A percentile compares a stretch with the other conserved stretches of the same genome.
These are phyloP conservation scores for Sula dactylatra DNA, from an alignment of 2,113 vertebrate species.

Conservation along the genomic window DNA sequence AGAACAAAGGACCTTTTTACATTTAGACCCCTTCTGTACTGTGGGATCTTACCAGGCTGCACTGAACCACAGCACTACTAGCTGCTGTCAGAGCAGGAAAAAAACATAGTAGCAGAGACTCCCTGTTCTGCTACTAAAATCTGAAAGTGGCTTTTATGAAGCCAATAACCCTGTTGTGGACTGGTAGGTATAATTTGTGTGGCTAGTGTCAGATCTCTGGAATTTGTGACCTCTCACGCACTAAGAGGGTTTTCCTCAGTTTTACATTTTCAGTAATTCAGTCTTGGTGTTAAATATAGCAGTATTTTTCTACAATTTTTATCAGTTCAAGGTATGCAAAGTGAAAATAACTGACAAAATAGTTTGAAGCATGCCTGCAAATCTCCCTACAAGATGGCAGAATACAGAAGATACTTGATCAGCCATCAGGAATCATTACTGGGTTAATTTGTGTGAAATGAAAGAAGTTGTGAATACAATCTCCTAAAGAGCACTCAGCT, in stretches of 20 bases:
- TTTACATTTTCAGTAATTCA: background rate
- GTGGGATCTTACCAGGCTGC: background rate
- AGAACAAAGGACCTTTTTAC: background rate
- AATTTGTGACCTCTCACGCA: background rate
- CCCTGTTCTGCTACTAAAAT: background rate
- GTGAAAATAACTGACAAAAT: background rate
- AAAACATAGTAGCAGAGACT: background rate
- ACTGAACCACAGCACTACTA: background rate
- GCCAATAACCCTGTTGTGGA: background rate
- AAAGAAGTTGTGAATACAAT: constrained; percentile 40
- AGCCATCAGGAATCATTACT: background rate
- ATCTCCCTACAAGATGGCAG: background rate
- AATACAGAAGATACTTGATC: constrained; percentile 3
- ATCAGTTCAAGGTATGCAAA: background rate
- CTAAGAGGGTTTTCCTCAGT: background rate
- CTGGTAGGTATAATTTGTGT: background rate
- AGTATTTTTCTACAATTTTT: background rate
- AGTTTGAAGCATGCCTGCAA: background rate
- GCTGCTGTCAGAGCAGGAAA: background rate
- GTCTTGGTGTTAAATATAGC: background rate
- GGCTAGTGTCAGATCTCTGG: background rate
- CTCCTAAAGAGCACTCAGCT: constrained; percentile 35
- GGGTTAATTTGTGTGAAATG: constrained; percentile 36
- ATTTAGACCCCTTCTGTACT: background rate
- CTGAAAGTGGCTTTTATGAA: background rate